Conservation (phyloP, 2,113 vertebrate genomes). For the Octodon degus region DNA sequence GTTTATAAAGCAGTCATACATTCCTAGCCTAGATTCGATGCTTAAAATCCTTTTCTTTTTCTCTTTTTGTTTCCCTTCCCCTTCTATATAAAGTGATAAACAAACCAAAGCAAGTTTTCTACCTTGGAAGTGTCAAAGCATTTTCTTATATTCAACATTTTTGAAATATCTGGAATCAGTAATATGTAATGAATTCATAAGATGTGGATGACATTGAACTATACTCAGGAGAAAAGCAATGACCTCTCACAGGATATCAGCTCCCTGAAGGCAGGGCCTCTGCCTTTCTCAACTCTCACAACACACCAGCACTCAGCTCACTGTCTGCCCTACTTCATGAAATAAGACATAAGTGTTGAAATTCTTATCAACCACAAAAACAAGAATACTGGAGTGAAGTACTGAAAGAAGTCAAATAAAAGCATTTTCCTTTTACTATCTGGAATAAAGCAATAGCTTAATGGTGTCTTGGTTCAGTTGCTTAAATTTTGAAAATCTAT, state of each 20-base stretch:
- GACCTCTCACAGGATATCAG: not conserved
- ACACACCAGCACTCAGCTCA: not conserved
- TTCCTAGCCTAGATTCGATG: too few relatives aligned
- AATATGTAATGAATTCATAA: not conserved
- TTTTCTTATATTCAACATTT: not conserved
- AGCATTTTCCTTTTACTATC: not conserved
- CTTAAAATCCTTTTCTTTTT: not conserved
- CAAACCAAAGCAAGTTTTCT: not conserved
- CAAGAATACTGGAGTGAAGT: not conserved
- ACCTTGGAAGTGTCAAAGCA: not conserved
- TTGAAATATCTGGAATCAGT: not conserved
- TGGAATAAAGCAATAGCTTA: not conserved
- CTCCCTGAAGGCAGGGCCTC: not conserved
- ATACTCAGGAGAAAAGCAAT: not conserved
- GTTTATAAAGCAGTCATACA: not conserved
- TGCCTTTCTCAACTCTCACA: not conserved
- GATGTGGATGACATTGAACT: not conserved
- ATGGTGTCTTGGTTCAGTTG: not conserved
- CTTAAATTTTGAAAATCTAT: constrained; percentile 16
- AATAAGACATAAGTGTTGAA: not conserved
- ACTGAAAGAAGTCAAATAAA: not conserved
- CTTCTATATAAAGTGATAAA: not conserved
- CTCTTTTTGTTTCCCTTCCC: not conserved
- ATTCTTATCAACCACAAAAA: not conserved
- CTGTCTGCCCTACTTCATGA: not conserved